These are phyloP conservation scores for Agonopterix alstromeriana DNA, from an alignment of 2,888 invertebrate genomes.

Conservation along the genomic window DNA sequence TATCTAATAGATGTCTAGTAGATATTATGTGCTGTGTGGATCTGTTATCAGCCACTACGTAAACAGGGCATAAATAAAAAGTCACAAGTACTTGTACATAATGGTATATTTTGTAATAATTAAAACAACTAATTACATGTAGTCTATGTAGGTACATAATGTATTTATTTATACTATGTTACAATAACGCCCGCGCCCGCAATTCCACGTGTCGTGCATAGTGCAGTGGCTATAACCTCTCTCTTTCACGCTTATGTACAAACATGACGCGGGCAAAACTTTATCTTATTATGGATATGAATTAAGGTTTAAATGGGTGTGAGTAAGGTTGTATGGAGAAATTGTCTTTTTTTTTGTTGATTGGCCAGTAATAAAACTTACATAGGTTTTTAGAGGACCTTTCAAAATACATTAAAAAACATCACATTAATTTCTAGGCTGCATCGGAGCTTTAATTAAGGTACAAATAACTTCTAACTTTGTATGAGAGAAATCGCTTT, in stretches of 20 bases:
- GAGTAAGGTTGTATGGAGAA: no score
- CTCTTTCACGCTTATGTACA: constrained; percentile 44
- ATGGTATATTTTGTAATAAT: constrained; percentile 60
- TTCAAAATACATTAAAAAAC: no score
- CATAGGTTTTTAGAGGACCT: no score
- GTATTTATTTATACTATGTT: constrained; percentile 18
- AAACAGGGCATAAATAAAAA: constrained; percentile 20
- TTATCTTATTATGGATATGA: background rate
- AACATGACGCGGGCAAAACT: constrained; percentile 31
- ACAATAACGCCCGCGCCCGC: constrained; percentile 39
- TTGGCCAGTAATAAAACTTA: no score
- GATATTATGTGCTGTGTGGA: no score
- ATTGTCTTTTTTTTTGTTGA: no score
- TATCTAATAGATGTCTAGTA: no score
- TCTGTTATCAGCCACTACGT: background rate
- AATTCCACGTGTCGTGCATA: constrained; percentile 69
- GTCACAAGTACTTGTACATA: constrained; percentile 32
- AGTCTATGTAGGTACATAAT: constrained; percentile 36
- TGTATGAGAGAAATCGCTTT: no score
- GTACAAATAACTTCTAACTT: no score
- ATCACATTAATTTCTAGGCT: no score
- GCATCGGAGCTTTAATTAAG: no score
- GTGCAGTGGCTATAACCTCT: constrained; percentile 45
- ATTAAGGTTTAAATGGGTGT: no score
- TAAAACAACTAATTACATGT: constrained; percentile 57